Percentiles rank a stretch among this genome's conserved stretches.
Evolutionary conservation across 2,797 vertebrate species (phyloP).

Genomic region (Falco rusticolus): DNA sequence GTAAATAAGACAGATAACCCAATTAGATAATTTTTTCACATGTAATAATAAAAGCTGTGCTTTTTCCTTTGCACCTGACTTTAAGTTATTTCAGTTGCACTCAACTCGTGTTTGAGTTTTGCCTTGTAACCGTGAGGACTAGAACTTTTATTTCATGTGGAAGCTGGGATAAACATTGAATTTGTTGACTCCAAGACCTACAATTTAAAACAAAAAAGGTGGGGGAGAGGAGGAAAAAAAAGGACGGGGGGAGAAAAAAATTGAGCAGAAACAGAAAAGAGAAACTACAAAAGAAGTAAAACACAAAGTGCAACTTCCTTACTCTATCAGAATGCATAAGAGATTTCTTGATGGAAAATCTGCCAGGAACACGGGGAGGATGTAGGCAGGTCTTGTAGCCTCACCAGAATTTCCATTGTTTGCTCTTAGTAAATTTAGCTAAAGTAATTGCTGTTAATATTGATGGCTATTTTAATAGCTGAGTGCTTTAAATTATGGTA

Average conservation of each 20-base stretch:
- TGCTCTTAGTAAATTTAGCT: neutral
- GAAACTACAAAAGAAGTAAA: neutral
- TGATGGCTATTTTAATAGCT: neutral
- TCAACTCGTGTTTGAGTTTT: neutral
- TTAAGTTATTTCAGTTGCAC: neutral
- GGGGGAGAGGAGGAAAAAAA: fast-evolving
- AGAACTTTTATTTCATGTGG: neutral
- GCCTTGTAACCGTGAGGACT: neutral
- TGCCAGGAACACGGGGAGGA: neutral
- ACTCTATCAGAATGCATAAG: neutral
- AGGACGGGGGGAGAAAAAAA: too few species aligned
- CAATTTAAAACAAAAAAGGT: neutral
- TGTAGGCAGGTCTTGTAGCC: neutral
- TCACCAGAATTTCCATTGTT: neutral
- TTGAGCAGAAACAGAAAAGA: neutral
- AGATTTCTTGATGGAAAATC: neutral
- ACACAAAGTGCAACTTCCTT: neutral
- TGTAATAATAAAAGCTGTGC: neutral
- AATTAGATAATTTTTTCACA: neutral
- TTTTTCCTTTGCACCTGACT: conserved; percentile 2
- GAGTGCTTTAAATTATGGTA: neutral
- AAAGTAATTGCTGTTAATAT: neutral
- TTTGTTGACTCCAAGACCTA: neutral
- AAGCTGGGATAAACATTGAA: neutral
- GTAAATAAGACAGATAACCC: conserved; percentile 22